Conservation (phyloP, 2,113 vertebrate genomes). For the Passer montanus region DNA sequence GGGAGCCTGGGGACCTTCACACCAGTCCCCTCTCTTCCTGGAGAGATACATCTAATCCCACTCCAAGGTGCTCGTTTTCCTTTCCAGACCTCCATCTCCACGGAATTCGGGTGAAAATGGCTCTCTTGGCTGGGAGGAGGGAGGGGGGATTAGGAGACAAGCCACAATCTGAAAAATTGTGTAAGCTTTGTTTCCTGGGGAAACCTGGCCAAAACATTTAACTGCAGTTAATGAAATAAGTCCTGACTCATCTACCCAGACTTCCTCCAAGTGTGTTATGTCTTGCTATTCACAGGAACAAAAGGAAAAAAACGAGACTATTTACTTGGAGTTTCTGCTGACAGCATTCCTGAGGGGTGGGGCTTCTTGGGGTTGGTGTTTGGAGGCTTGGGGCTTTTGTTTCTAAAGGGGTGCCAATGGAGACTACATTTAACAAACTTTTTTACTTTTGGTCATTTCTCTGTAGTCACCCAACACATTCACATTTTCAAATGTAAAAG, state of each 20-base stretch:
- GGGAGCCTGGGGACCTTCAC: not conserved
- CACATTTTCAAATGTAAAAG: not conserved
- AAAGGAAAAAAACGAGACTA: not conserved
- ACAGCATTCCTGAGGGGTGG: not conserved
- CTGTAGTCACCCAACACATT: not conserved
- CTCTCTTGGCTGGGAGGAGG: not conserved
- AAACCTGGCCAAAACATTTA: conserved; percentile 54
- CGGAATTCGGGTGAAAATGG: not conserved
- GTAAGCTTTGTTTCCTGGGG: conserved; percentile 35
- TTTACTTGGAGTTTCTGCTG: not conserved
- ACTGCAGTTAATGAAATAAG: conserved; percentile 42
- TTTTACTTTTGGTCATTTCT: not conserved
- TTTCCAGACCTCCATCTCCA: not conserved
- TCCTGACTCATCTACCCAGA: conserved; percentile 49
- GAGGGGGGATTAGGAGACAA: not conserved
- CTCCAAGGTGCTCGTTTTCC: not conserved
- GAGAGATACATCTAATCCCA: not conserved
- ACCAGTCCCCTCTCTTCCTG: not conserved
- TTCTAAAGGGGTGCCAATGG: not conserved
- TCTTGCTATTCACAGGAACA: conserved; percentile 19
- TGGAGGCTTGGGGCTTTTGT: not conserved
- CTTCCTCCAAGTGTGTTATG: conserved; percentile 20
- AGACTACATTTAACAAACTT: not conserved
- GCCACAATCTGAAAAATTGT: conserved; percentile 25
- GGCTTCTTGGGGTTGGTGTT: not conserved